Percentiles rank a stretch among this genome's conserved stretches.
Conservation (phyloP, 2,113 vertebrate species). For the Pipa parva region DNA sequence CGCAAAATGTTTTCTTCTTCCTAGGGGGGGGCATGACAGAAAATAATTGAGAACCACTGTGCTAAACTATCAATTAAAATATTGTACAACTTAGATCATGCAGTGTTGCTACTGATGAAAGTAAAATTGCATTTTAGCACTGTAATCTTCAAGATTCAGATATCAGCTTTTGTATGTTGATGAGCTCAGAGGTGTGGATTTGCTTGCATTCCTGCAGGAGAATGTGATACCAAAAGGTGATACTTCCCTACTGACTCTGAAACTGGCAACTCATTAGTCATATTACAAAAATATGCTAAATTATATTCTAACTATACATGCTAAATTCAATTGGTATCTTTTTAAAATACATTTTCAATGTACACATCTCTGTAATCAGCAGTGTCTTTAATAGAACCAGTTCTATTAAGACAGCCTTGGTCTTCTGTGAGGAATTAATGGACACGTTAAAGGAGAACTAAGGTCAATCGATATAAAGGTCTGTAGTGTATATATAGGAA, state of each 20-base stretch:
- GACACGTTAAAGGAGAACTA: too few species aligned
- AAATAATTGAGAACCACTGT: too few species aligned
- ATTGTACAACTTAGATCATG: constrained; percentile 31
- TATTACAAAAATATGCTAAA: background rate
- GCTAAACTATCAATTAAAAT: constrained; percentile 19
- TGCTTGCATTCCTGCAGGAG: constrained; percentile 3
- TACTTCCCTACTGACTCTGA: background rate
- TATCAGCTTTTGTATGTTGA: constrained; percentile 6
- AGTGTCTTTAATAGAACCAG: background rate
- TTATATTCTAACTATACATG: too few species aligned
- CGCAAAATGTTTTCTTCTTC: constrained; percentile 21
- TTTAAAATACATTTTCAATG: too few species aligned
- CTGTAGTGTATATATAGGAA: too few species aligned
- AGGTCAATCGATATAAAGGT: too few species aligned
- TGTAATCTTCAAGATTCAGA: constrained; percentile 28
- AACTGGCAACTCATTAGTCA: background rate
- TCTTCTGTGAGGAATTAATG: too few species aligned
- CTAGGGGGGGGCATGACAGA: too few species aligned
- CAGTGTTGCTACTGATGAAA: constrained; percentile 32
- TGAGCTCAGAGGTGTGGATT: constrained; percentile 12
- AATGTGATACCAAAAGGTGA: constrained; percentile 2
- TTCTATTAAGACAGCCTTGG: too few species aligned
- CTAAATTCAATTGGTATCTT: too few species aligned
- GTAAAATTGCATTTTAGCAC: constrained; percentile 31
- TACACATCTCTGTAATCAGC: background rate